Conservation (phyloP, 2,888 invertebrate species). For the Drosophila multiciliata region DNA sequence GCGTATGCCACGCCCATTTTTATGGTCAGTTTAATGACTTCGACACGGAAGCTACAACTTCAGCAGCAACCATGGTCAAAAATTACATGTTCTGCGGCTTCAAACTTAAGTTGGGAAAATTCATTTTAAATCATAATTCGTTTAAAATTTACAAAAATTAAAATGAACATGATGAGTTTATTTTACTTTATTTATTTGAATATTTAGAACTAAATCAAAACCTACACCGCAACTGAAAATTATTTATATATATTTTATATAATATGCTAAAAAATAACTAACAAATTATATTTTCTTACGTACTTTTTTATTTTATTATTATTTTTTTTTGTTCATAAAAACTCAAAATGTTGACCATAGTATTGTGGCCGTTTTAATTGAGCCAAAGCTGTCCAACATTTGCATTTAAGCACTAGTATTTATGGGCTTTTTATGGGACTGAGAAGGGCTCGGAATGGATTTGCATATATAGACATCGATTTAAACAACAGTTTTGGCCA, state of each 20-base stretch:
- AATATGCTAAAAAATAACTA: not conserved
- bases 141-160: not conserved
- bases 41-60: slow-evolving; percentile 34
- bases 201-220: not conserved
- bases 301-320: not conserved
- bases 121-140: not conserved
- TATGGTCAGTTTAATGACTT: slow-evolving; percentile 32
- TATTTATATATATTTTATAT: not conserved
- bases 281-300: not conserved
- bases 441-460: slow-evolving; percentile 20
- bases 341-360: not conserved
- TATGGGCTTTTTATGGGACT: slow-evolving; percentile 28
- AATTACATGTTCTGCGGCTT: not conserved
- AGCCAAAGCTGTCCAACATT: slow-evolving; percentile 16
- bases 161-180: not conserved
- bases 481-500: slow-evolving; percentile 15
- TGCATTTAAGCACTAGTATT: slow-evolving; percentile 39
- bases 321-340: not conserved
- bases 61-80: slow-evolving; percentile 3
- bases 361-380: slow-evolving; percentile 30
- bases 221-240: not conserved
- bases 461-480: slow-evolving; percentile 40
- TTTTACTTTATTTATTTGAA: not conserved
- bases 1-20: slow-evolving; percentile 45
- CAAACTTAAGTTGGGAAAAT: not conserved